These are phyloP conservation scores for Mystacides longicornis DNA, from an alignment of 2,888 invertebrate genomes.

Conservation along the genomic window DNA sequence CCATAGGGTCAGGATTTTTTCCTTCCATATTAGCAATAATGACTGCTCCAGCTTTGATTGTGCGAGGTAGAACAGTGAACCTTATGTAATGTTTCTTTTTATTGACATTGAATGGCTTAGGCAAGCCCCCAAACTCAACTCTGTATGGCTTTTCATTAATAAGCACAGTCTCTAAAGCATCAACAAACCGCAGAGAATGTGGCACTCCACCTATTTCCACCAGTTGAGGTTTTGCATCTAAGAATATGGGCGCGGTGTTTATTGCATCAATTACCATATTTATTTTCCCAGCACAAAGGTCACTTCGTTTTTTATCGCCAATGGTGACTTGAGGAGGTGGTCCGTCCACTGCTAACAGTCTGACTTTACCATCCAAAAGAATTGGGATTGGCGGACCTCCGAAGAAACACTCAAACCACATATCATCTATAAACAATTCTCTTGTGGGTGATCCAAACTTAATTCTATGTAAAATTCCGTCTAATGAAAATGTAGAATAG, in stretches of 20 bases:
- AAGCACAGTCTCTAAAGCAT: constrained; percentile 66
- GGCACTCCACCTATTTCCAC: constrained; percentile 65
- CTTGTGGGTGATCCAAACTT: constrained; percentile 87
- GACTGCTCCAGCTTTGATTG: constrained; percentile 63
- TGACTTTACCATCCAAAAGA: constrained; percentile 69
- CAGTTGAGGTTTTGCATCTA: constrained; percentile 77
- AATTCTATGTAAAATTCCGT: constrained; percentile 67
- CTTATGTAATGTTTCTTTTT: constrained; percentile 72
- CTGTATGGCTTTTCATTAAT: constrained; percentile 72
- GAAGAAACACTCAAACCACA: constrained; percentile 88
- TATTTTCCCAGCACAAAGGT: constrained; percentile 78
- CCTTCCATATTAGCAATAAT: constrained; percentile 70
- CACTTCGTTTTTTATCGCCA: constrained; percentile 66
- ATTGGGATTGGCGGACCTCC: constrained; percentile 80
- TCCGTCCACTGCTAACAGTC: constrained; percentile 76
- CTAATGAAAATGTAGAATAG: constrained; percentile 65
- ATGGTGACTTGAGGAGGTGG: constrained; percentile 92
- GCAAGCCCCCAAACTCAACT: constrained; percentile 77
- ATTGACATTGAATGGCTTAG: constrained; percentile 68
- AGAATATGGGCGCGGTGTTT: constrained; percentile 69
- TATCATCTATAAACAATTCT: constrained; percentile 82
- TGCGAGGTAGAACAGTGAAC: constrained; percentile 70
- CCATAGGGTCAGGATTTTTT: background rate
- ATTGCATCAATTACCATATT: constrained; percentile 77
- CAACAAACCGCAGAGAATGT: constrained; percentile 72